Conservation (phyloP, 2,888 invertebrate genomes). For the Trachelus tabidus region DNA sequence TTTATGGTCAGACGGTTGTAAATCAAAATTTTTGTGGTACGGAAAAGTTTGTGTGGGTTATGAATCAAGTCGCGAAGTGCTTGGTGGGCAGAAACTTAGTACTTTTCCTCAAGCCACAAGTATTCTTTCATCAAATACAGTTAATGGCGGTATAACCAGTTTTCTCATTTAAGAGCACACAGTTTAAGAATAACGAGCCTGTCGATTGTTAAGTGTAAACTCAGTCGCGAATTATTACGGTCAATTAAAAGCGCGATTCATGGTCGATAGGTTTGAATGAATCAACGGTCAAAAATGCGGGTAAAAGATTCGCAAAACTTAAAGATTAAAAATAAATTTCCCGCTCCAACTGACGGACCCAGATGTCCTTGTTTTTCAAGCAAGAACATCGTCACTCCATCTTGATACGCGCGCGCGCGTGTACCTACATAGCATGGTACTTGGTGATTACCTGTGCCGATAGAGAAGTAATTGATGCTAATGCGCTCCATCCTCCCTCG, state of each 20-base stretch:
- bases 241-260: neutral
- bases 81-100: slow-evolving; percentile 18
- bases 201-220: neutral
- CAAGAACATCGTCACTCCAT: neutral
- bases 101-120: slow-evolving; percentile 7
- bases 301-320: neutral
- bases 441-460: slow-evolving; percentile 32
- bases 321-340: neutral
- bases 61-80: slow-evolving; percentile 38
- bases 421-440: slow-evolving; percentile 17
- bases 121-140: neutral
- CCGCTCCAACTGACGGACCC: neutral
- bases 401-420: neutral
- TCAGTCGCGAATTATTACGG: neutral
- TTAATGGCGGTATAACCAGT: neutral
- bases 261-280: neutral
- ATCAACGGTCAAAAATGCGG: neutral
- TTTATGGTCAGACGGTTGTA: slow-evolving; percentile 25
- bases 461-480: slow-evolving; percentile 38
- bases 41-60: slow-evolving; percentile 35
- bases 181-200: neutral
- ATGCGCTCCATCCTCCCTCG: slow-evolving; percentile 21
- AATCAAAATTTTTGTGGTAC: slow-evolving; percentile 40
- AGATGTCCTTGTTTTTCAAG: neutral
- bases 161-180: neutral